Conservation (phyloP, 2,113 vertebrate species). For the Tetrax tetrax region DNA sequence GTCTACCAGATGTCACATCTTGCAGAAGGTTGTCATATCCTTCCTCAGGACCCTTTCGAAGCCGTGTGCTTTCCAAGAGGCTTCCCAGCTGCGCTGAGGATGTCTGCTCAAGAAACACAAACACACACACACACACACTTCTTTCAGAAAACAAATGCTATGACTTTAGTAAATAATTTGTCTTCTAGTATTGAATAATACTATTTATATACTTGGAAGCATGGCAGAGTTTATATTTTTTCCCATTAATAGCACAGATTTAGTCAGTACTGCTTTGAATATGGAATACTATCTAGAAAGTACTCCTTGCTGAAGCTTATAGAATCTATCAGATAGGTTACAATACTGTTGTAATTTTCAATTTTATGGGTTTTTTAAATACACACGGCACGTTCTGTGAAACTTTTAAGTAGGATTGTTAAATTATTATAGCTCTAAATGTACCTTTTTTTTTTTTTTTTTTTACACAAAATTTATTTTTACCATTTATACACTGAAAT, state of each 20-base stretch:
- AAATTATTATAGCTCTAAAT: not conserved
- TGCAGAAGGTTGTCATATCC: constrained; percentile 33
- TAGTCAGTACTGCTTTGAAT: not conserved
- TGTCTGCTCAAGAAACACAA: constrained; percentile 9
- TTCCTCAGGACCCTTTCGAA: constrained; percentile 2
- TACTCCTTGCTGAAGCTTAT: not conserved
- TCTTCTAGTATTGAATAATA: not conserved
- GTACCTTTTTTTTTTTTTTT: not conserved
- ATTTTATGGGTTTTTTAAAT: not conserved
- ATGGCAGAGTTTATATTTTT: not conserved
- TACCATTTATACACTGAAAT: not conserved
- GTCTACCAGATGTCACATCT: constrained; percentile 14
- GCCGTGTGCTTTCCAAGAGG: not conserved
- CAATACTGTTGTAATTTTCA: not conserved
- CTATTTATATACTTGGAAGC: not conserved
- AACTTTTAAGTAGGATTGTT: not conserved
- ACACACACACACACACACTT: not conserved
- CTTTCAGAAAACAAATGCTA: not conserved
- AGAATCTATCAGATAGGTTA: not conserved
- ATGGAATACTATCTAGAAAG: not conserved
- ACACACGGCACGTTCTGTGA: not conserved
- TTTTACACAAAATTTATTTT: not conserved
- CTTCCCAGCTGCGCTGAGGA: not conserved
- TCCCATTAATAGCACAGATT: not conserved
- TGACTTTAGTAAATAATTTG: not conserved